Evolutionary conservation across 2,888 invertebrate species (phyloP), one percentile per base, ranked within the genome.

Genomic region (Drosophila birchii): DNA sequence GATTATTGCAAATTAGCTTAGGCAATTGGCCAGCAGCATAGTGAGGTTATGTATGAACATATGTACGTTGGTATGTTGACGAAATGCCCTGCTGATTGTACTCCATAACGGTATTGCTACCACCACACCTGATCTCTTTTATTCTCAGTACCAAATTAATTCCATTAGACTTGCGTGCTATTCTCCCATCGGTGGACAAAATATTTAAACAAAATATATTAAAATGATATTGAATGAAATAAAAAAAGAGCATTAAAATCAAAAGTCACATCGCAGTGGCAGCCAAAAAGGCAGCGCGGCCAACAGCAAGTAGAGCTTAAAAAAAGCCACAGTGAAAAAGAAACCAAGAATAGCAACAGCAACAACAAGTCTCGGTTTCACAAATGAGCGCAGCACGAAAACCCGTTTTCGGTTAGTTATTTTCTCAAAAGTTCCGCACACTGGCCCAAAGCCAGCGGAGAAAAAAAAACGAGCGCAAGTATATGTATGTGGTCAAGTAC

Each of bases 291-390:
- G 63, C 66, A 78, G 56, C 67, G 68, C 74, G 44, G 57, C 53
- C 82, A 79, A 67, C 80, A 83, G 75, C 90, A 86, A 88, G 90
- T 79, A 86, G 87, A 86, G 85, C 90, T 88, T 76, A 76, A 90
- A 89, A 89, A 89, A 87, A 69, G 45, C 78, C 84, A 86, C 84
- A 70, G 55, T 64, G 76, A 78, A 88, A 78, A 88, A 84, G 81
- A 85, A 77, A 86, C 89, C 80, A 79, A 82, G 88, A 89, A 85
- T 74, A 87, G 54, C 80, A 86, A 36, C 75, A 79, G 34, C 58
- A 56, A 45, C 58, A 67, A 68, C 71, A 89, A 75, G 63, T 66
- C 63, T 51, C 72, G 66, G 80, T 63, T 49, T 72, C 66, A 64
- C 67, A 49, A 79, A 70, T 77, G 64, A 89, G 82, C 75, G 64